phyloP scores from a whole-genome alignment of 2,113 vertebrate genomes.

The Eulemur rufifrons region DNA sequence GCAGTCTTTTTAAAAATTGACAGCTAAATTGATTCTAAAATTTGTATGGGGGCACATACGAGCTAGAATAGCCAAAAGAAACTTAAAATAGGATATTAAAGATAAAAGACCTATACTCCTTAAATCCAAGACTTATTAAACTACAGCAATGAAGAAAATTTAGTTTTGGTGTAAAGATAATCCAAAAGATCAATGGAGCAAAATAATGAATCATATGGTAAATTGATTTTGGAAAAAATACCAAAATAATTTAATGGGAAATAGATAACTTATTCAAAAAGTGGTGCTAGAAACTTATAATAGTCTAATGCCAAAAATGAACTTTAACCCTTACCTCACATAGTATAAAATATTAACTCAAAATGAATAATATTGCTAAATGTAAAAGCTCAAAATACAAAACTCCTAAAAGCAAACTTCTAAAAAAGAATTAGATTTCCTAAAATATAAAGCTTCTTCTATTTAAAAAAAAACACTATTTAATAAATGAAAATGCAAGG shows the following conservation, averaged over 20 bases:
- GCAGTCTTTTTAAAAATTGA: neutral
- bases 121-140: neutral
- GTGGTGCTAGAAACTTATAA: neutral
- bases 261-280: neutral
- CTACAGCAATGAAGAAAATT: neutral
- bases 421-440: neutral
- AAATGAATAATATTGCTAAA: neutral
- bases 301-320: neutral
- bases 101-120: neutral
- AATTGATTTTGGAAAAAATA: neutral
- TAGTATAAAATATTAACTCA: neutral
- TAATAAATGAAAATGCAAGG: neutral
- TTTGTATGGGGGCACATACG: neutral
- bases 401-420: neutral
- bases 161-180: neutral
- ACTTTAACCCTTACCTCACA: neutral
- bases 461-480: neutral
- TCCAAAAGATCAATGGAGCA: neutral
- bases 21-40: neutral
- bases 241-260: neutral
- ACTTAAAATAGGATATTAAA: neutral
- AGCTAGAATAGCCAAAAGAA: neutral
- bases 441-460: neutral
- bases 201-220: neutral
- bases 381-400: neutral